These are phyloP conservation scores for Syrmaticus mikado DNA, from an alignment of 2,113 vertebrate genomes.

Conservation along the genomic window DNA sequence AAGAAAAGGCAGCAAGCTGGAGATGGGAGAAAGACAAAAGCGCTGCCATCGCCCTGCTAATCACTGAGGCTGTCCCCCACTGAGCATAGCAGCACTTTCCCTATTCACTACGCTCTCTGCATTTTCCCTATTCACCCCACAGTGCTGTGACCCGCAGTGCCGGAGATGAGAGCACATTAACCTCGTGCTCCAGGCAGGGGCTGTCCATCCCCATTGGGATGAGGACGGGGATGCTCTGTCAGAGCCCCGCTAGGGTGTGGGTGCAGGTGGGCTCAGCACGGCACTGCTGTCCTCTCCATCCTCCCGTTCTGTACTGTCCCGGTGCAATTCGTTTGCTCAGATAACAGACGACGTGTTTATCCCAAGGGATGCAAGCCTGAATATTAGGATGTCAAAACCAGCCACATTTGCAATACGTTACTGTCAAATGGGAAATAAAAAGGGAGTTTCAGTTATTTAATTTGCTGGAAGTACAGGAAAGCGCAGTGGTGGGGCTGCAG, in stretches of 20 bases:
- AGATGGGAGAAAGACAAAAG: neutral
- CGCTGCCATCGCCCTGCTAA: neutral
- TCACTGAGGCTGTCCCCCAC: neutral
- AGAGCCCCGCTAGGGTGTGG: fast-evolving
- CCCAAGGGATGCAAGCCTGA: constrained; percentile 71
- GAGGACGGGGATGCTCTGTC: neutral
- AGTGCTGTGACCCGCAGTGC: neutral
- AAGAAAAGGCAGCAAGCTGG: neutral
- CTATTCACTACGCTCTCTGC: fast-evolving
- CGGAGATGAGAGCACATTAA: neutral
- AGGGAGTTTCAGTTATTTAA: constrained; percentile 75
- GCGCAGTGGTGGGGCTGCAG: neutral
- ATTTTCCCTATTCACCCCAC: neutral
- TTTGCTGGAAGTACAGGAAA: constrained; percentile 38
- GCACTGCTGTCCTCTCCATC: neutral
- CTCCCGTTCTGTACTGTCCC: constrained; percentile 7
- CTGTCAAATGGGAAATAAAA: constrained; percentile 78
- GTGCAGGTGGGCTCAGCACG: neutral
- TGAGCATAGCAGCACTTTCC: fast-evolving
- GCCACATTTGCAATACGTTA: constrained; percentile 68
- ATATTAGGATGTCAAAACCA: constrained; percentile 78
- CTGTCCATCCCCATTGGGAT: fast-evolving
- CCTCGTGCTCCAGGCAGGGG: fast-evolving
- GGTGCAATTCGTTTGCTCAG: constrained; percentile 56
- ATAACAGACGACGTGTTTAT: constrained; percentile 67